These are phyloP conservation scores for Molothrus aeneus DNA, from an alignment of 2,797 vertebrate genomes.

Conservation along the genomic window DNA sequence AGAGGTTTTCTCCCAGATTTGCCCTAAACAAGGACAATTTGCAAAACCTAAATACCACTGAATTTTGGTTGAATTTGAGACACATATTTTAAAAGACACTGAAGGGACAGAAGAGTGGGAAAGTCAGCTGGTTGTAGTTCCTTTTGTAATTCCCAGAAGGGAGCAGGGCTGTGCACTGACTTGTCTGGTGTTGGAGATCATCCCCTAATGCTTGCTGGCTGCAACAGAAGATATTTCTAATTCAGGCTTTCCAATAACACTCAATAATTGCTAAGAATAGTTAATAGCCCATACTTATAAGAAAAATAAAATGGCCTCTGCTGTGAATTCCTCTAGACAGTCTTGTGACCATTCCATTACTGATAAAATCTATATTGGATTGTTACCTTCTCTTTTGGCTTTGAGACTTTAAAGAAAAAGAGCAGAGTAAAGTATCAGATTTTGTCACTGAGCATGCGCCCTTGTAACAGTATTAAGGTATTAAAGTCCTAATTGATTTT, in stretches of 20 bases:
- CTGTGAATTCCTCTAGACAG: background rate
- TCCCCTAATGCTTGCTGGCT: background rate
- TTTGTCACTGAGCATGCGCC: background rate
- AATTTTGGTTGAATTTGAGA: background rate
- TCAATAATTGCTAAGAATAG: background rate
- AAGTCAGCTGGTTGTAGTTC: background rate
- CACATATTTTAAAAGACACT: background rate
- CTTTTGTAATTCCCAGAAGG: background rate
- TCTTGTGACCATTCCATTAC: background rate
- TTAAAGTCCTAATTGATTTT: background rate
- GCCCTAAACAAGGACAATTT: background rate
- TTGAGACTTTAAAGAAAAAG: background rate
- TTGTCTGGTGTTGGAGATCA: background rate
- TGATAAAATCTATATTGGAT: background rate
- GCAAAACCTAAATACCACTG: background rate
- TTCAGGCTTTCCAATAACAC: background rate
- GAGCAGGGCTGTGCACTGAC: background rate
- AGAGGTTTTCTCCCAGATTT: background rate
- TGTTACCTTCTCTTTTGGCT: background rate
- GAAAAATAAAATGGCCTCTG: background rate
- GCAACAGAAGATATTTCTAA: background rate
- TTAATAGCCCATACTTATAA: rapidly evolving
- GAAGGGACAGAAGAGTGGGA: background rate
- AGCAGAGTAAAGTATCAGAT: background rate
- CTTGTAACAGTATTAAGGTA: background rate